Evolutionary conservation across 2,888 invertebrate species (phyloP).

Genomic region (Mesochorus sp.): DNA sequence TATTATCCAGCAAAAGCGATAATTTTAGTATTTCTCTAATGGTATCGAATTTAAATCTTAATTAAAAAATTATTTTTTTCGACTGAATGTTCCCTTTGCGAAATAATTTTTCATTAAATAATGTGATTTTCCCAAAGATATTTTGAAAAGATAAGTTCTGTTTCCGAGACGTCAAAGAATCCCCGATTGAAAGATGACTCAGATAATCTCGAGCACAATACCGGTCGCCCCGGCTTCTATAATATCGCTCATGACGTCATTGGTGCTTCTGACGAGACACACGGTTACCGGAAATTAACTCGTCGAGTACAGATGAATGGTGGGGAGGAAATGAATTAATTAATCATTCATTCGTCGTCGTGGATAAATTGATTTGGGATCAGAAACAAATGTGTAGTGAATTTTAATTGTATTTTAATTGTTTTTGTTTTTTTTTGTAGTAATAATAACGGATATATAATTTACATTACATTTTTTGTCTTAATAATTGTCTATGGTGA

Average conservation of each 20-base stretch:
- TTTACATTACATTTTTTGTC: too few species aligned
- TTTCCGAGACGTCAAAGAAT: too few species aligned
- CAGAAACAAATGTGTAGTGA: neutral
- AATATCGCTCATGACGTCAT: conserved; percentile 52
- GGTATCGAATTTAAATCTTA: too few species aligned
- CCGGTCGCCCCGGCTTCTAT: conserved; percentile 31
- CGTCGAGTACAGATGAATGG: neutral
- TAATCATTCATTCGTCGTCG: neutral
- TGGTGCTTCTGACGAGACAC: neutral
- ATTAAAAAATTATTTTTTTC: too few species aligned
- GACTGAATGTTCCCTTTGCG: too few species aligned
- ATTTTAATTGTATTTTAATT: neutral
- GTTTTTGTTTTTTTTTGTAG: neutral
- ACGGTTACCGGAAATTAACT: conserved; percentile 17
- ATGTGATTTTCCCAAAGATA: too few species aligned
- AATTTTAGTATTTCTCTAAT: too few species aligned
- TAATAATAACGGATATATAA: too few species aligned
- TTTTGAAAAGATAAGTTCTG: too few species aligned
- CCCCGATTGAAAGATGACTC: conserved; percentile 30
- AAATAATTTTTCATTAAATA: too few species aligned
- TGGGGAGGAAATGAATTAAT: neutral
- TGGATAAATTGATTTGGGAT: neutral
- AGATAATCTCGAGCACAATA: conserved; percentile 24
- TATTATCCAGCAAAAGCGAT: too few species aligned
- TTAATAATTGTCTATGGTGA: neutral